Evolutionary conservation across 2,888 invertebrate genomes (phyloP).

Genomic region (Galerucella nymphaeae): DNA sequence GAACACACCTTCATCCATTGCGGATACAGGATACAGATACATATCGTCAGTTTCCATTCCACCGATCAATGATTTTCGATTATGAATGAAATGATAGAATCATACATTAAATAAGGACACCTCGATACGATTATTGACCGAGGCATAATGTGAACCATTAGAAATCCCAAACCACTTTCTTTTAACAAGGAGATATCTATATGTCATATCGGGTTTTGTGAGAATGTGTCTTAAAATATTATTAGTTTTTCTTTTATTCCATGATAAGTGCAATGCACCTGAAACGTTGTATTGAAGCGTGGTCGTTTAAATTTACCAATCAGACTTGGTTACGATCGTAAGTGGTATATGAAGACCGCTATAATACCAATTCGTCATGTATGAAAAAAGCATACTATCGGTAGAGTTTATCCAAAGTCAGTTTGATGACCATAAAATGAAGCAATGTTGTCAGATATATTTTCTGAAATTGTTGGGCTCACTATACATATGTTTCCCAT

Average conservation of each 20-base stretch:
- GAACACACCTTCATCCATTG: not conserved
- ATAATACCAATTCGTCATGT: not conserved
- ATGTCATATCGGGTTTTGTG: constrained; percentile 7
- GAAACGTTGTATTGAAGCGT: not conserved
- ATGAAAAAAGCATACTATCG: no score
- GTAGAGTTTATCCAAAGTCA: no score
- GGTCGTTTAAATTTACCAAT: not conserved
- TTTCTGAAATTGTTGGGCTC: no score
- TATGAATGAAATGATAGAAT: constrained; percentile 5
- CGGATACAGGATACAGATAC: not conserved
- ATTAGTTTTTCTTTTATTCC: not conserved
- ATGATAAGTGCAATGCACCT: no score
- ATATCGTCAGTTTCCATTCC: constrained; percentile 10
- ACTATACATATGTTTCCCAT: no score
- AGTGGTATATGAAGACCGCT: not conserved
- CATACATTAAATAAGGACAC: not conserved
- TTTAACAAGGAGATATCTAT: constrained; percentile 11
- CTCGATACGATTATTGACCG: not conserved
- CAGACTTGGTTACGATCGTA: not conserved
- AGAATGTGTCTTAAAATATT: not conserved
- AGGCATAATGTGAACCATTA: not conserved
- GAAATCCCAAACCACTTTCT: constrained; percentile 9
- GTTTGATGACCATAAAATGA: no score
- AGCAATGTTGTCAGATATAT: no score
- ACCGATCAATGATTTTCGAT: constrained; percentile 8